Percentiles rank a stretch among this genome's conserved stretches.
phyloP scores from a whole-genome alignment of 2,888 invertebrate genomes.

The Hemaris fuciformis region DNA sequence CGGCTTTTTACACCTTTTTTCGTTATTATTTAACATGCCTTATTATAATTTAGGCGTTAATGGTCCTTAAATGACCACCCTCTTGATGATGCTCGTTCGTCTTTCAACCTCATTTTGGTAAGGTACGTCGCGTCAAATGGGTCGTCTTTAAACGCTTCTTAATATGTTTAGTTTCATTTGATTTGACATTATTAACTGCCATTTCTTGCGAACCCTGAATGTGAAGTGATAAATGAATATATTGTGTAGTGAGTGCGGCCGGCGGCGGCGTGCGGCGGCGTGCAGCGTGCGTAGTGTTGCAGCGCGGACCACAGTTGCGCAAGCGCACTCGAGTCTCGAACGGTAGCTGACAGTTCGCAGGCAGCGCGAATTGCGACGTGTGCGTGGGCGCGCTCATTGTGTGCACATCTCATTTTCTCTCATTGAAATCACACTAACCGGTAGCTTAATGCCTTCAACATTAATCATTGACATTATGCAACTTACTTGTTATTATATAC shows the following conservation, averaged over 20 bases:
- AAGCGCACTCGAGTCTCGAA: slow-evolving; percentile 13
- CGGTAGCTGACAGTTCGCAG: slow-evolving; percentile 69
- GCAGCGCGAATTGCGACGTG: slow-evolving; percentile 47
- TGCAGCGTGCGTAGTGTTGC: background rate
- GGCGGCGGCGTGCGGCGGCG: background rate
- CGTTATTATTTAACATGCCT: slow-evolving; percentile 70
- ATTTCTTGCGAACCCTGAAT: background rate
- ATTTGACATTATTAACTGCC: background rate
- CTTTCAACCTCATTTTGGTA: slow-evolving; percentile 44
- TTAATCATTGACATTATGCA: slow-evolving; percentile 56
- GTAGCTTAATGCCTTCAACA: slow-evolving; percentile 56
- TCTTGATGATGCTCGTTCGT: slow-evolving; percentile 56
- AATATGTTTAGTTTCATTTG: slow-evolving; percentile 25
- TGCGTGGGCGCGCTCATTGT: slow-evolving; percentile 67
- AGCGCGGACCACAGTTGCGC: slow-evolving; percentile 23
- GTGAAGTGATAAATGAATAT: background rate
- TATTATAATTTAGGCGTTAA: slow-evolving; percentile 74
- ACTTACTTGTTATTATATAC: background rate
- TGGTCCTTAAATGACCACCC: slow-evolving; percentile 70
- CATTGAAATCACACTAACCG: slow-evolving; percentile 59
- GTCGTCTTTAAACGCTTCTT: slow-evolving; percentile 48
- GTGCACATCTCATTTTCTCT: slow-evolving; percentile 67
- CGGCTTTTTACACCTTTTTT: slow-evolving; percentile 72
- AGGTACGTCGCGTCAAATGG: slow-evolving; percentile 45
- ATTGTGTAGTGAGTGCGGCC: background rate